Base-by-base conservation (phyloP, 2,888 invertebrate genomes). In the Polietes domitor region DNA sequence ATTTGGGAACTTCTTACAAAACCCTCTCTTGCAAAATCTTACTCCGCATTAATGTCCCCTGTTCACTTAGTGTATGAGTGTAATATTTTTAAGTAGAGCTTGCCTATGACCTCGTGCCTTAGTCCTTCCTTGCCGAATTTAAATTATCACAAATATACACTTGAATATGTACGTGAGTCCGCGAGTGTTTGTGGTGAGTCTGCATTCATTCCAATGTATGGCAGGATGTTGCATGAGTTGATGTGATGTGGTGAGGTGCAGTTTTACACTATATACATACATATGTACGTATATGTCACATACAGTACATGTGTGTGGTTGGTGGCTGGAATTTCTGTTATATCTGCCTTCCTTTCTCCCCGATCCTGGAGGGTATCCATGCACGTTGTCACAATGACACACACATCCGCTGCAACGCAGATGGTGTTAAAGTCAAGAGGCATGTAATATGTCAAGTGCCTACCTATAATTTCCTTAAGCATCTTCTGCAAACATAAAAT, bases 371-470 rank as follows among this genome's bases (percentile, higher is more conserved):
- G 1, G 63, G 32, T 1, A 24, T 21, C 12, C 1, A 26, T 37
- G 63, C 3, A 9, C 9, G 24, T 63, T 3, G 32, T 10, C 61
- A 28, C 61, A 28, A 32, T 58, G 58, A 26, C 61, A 55, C 53
- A 55, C 53, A 61, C 61, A 28, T 58, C 58, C n/a, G 28, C 19
- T 68, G 43, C 68, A 37, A 6, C 17, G 32, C 37, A 72, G 55
- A 65, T 70, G 61, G 73, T 68, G 76, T 50, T 73, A 73, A 82
- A 87, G 84, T 85, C 85, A 86, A 85, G 86, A 84, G 83, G 61
- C 85, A 81, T 83, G 80, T 81, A 82, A 83, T 80, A 81, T 86
- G 83, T 86, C 87, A 86, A 85, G 85, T 86, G 80, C 72, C 32
- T 80, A 21, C 21, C 41, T 63, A 43, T 68, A 81, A 84, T 81